Evolutionary conservation across 2,888 invertebrate genomes (phyloP).

Genomic region (Harpalus rufipes): DNA sequence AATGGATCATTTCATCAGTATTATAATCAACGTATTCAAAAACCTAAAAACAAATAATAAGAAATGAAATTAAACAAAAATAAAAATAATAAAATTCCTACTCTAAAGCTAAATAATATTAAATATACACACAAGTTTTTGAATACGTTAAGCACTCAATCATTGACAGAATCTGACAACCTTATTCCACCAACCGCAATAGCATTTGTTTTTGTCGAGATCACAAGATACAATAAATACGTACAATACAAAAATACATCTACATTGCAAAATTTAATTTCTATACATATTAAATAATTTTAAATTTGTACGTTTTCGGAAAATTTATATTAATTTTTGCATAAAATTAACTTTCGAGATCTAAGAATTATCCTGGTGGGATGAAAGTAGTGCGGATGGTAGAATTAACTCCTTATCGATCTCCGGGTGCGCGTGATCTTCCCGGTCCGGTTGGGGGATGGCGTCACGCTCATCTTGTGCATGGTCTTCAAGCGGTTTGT

Average conservation of each 20-base stretch:
- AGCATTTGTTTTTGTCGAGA: slow-evolving; percentile 55
- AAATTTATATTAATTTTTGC: slow-evolving; percentile 58
- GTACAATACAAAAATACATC: slow-evolving; percentile 57
- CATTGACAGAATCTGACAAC: slow-evolving; percentile 14
- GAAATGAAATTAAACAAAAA: slow-evolving; percentile 17
- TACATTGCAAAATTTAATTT: slow-evolving; percentile 58
- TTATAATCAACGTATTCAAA: slow-evolving; percentile 54
- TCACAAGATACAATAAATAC: slow-evolving; percentile 65
- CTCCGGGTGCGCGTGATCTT: slow-evolving; percentile 43
- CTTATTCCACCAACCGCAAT: slow-evolving; percentile 50
- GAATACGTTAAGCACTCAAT: slow-evolving; percentile 36
- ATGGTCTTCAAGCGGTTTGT: slow-evolving; percentile 37
- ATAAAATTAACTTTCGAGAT: slow-evolving; percentile 38
- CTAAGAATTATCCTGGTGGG: slow-evolving; percentile 54
- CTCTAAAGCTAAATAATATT: slow-evolving; percentile 33
- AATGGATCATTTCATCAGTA: slow-evolving; percentile 51
- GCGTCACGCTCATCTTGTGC: slow-evolving; percentile 57
- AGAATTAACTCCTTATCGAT: slow-evolving; percentile 56
- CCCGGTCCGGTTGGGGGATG: slow-evolving; percentile 58
- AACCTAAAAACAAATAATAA: slow-evolving; percentile 21
- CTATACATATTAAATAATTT: slow-evolving; percentile 64
- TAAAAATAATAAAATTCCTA: slow-evolving; percentile 47
- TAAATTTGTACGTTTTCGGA: slow-evolving; percentile 58
- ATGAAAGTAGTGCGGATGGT: not conserved
- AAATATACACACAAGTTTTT: slow-evolving; percentile 42